Evolutionary conservation across 2,113 vertebrate species (phyloP).

Genomic region (Pseudois nayaur): DNA sequence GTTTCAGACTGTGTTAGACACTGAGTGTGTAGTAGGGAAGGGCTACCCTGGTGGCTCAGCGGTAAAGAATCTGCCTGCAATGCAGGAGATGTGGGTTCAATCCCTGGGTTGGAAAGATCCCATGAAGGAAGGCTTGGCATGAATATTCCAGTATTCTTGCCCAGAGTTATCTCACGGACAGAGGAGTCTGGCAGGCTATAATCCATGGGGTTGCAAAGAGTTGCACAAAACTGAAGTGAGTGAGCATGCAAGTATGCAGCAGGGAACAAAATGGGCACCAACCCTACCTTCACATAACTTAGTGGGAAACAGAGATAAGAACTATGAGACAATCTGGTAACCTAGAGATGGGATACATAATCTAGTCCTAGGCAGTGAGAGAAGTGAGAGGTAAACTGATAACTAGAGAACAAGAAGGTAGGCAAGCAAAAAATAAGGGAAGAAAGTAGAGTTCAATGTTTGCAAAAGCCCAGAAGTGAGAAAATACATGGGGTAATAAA

Average conservation of each 20-base stretch:
- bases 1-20: not conserved
- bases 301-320: not conserved
- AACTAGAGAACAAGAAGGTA: not conserved
- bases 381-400: not conserved
- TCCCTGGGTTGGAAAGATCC: not conserved
- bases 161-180: not conserved
- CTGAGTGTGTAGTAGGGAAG: not conserved
- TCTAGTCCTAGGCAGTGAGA: not conserved
- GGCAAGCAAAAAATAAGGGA: not conserved
- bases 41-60: not conserved
- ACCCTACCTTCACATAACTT: not conserved
- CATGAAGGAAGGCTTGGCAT: not conserved
- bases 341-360: not conserved
- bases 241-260: not conserved
- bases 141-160: not conserved
- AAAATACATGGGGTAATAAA: not conserved
- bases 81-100: not conserved
- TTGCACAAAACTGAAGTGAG: not conserved
- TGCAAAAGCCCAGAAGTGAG: not conserved
- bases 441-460: not conserved
- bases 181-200: not conserved
- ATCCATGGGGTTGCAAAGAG: not conserved
- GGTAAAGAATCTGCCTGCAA: not conserved
- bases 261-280: not conserved
- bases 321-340: not conserved